These are phyloP conservation scores for Heliconius cydno DNA, from an alignment of 2,888 invertebrate genomes.

Conservation along the genomic window DNA sequence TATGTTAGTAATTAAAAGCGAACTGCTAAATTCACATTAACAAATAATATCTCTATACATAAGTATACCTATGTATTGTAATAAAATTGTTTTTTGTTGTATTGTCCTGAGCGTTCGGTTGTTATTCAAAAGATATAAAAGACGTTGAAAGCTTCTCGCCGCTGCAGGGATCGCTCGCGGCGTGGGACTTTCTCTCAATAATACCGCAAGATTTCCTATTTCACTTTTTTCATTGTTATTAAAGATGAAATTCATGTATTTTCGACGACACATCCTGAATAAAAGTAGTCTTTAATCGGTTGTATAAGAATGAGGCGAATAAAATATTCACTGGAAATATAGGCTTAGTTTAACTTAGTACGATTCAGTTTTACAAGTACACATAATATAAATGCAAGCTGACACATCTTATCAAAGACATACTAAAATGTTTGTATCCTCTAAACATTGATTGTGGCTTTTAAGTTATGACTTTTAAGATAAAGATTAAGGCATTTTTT, in stretches of 20 bases:
- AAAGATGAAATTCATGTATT: constrained; percentile 26
- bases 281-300: constrained; percentile 16
- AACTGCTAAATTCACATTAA: not conserved
- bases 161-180: constrained; percentile 64
- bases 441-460: no score
- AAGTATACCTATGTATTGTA: not conserved
- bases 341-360: not conserved
- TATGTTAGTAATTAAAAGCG: not conserved
- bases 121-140: constrained; percentile 42
- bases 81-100: constrained; percentile 20
- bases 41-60: not conserved
- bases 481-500: not conserved
- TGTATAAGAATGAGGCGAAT: not conserved
- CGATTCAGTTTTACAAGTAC: not conserved
- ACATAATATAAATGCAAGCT: not conserved
- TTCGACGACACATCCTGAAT: constrained; percentile 16
- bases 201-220: constrained; percentile 30
- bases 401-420: no score
- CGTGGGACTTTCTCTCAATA: constrained; percentile 43
- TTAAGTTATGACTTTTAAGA: not conserved
- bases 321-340: not conserved
- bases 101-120: constrained; percentile 40
- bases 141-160: constrained; percentile 59
- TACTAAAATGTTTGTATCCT: no score
- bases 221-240: constrained; percentile 27